Evolutionary conservation across 1,140 invertebrate species (phyloP).

Genomic region (Meloidogyne exigua): DNA sequence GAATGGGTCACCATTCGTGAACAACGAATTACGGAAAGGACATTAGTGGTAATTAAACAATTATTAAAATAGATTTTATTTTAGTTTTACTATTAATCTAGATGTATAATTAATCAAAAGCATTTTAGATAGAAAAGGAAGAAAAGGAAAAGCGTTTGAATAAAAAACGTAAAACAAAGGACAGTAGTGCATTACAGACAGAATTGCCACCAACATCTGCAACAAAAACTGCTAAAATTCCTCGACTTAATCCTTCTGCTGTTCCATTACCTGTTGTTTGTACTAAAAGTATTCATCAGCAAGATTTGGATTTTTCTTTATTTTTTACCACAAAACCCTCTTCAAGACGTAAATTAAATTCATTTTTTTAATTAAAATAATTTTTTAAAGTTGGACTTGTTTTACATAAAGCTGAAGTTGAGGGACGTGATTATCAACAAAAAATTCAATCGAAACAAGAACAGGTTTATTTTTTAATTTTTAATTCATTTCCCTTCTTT

Average conservation of each 20-base stretch:
- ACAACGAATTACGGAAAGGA: conserved; percentile 37
- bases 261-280: neutral
- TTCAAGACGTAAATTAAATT: conserved; percentile 2
- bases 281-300: neutral
- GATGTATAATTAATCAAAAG: no score
- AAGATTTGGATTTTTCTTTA: neutral
- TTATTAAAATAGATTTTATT: no score
- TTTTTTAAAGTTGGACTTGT: conserved; percentile 6
- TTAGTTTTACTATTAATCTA: no score
- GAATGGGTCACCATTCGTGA: conserved; percentile 50
- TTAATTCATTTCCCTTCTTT: neutral
- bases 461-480: neutral
- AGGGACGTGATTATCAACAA: conserved; percentile 8
- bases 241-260: neutral
- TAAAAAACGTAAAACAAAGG: neutral
- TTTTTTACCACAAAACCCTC: neutral
- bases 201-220: neutral
- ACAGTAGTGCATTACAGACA: neutral
- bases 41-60: conserved; percentile 36
- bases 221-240: neutral
- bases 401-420: conserved; percentile 12
- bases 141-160: conserved; percentile 30
- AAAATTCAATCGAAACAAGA: neutral
- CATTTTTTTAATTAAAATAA: neutral
- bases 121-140: conserved; percentile 26